Evolutionary conservation across 2,113 vertebrate species (phyloP), one percentile per base, ranked within the genome.

Genomic region (Lepus europaeus): DNA sequence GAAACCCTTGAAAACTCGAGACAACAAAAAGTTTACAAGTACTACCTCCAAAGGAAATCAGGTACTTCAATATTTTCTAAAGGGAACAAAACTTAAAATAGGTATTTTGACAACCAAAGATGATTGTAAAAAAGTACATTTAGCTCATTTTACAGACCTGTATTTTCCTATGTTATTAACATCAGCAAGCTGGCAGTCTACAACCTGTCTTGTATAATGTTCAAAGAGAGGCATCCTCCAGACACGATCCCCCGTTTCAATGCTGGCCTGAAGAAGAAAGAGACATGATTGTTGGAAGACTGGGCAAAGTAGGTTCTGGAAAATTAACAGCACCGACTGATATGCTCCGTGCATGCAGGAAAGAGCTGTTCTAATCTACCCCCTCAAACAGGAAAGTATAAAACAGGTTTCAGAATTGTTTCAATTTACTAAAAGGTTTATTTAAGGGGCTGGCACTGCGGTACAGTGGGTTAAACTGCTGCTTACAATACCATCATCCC

Each of bases 221-320:
- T 99, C 98, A 97, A 99, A 99, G 90, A 99, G 99, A 89, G 99
- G 99, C 99, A 99, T 99, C 94, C 99, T 98, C 99, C 99, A 99
- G 76, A 99, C 99, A 88, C 99, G 98, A 98, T 99, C 99, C 66
- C 99, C 99, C 3, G 99, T 99, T 95, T 99, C 97, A 91, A 99
- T 82, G 90, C 99, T 99, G 69, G 99, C 99, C 99, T 99, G 59
- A 11, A 90, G 93, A 87, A 86, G 13, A 95, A 70, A 90, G 0
- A 36, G 14, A 3, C 0, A n/a, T 0, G 4, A n/a, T 0, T n/a
- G 25, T 2, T 69, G 17, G 33, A 33, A 74, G 45, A 51, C 5
- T 0, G 49, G 23, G 25, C 12, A 56, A 69, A 31, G 49, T 2
- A 59, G 17, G 33, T 64, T 78, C 76, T 33, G 9, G 39, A n/a